Conservation (phyloP, 2,113 vertebrate species). For the Nycticebus coucang region DNA sequence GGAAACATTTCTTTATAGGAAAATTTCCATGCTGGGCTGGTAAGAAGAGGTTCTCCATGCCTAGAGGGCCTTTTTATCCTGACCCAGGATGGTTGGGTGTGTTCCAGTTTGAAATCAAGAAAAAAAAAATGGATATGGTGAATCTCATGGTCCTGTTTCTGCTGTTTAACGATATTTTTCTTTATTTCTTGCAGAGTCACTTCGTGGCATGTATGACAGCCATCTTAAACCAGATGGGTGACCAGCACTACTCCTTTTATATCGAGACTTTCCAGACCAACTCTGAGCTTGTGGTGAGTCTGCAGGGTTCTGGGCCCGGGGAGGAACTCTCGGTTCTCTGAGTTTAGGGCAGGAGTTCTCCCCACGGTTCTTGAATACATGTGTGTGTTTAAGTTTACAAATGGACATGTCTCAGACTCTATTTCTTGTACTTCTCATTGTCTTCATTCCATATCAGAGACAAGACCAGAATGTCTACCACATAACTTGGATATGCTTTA, state of each 20-base stretch:
- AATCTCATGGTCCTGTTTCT: neutral
- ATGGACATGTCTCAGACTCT: too few species aligned
- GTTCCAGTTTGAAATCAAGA: neutral
- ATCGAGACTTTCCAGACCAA: slow-evolving; percentile 94
- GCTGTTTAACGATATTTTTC: neutral
- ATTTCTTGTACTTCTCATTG: neutral
- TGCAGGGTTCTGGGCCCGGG: neutral
- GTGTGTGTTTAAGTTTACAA: neutral
- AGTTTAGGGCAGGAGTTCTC: neutral
- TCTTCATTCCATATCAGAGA: neutral
- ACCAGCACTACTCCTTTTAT: slow-evolving; percentile 94
- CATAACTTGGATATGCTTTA: neutral
- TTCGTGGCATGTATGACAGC: slow-evolving; percentile 99
- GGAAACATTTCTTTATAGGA: neutral
- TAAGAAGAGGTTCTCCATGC: neutral
- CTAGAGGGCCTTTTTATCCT: neutral
- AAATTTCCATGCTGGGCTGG: neutral
- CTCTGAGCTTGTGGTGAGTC: slow-evolving; percentile 94
- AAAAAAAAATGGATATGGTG: neutral
- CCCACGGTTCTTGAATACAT: neutral
- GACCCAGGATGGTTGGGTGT: neutral
- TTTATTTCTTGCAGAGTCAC: slow-evolving; percentile 89
- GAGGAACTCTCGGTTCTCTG: neutral
- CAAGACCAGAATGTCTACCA: neutral
- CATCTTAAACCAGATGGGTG: slow-evolving; percentile 95